Evolutionary conservation across 2,888 invertebrate species (phyloP).

Genomic region (Nymphalis c-album): DNA sequence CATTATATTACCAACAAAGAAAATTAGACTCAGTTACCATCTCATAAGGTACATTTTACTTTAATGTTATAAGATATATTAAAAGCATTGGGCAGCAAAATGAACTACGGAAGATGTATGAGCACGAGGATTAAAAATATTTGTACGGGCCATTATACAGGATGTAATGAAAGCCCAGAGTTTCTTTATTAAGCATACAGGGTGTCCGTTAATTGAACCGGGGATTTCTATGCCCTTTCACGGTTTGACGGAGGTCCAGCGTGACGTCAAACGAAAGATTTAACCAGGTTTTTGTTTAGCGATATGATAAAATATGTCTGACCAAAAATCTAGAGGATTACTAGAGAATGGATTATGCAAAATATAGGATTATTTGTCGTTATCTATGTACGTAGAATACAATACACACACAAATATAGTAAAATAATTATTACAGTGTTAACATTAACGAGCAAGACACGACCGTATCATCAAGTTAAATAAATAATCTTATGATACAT

Average conservation of each 20-base stretch:
- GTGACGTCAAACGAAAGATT: conserved; percentile 28
- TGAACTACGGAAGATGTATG: conserved; percentile 80
- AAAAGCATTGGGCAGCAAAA: conserved; percentile 71
- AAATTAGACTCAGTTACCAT: conserved; percentile 38
- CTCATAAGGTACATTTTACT: conserved; percentile 45
- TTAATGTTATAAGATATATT: conserved; percentile 50
- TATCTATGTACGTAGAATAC: not conserved
- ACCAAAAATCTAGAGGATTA: conserved; percentile 16
- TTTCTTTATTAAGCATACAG: conserved; percentile 77
- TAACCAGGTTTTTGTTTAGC: conserved; percentile 36
- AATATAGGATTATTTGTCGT: conserved; percentile 21
- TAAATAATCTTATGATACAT: too few relatives aligned
- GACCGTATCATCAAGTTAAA: too few relatives aligned
- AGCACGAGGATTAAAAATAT: conserved; percentile 80
- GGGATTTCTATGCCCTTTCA: conserved; percentile 65
- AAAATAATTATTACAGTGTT: too few relatives aligned
- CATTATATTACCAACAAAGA: conserved; percentile 7
- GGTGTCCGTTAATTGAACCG: conserved; percentile 71
- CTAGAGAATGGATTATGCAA: conserved; percentile 18
- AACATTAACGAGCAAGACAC: too few relatives aligned
- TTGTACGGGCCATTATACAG: conserved; percentile 80
- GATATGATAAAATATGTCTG: conserved; percentile 25
- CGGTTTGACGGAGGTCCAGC: conserved; percentile 67
- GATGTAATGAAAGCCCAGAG: conserved; percentile 76
- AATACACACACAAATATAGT: too few relatives aligned